Evolutionary conservation across 2,888 invertebrate species (phyloP).

Genomic region (Athalia rosae): DNA sequence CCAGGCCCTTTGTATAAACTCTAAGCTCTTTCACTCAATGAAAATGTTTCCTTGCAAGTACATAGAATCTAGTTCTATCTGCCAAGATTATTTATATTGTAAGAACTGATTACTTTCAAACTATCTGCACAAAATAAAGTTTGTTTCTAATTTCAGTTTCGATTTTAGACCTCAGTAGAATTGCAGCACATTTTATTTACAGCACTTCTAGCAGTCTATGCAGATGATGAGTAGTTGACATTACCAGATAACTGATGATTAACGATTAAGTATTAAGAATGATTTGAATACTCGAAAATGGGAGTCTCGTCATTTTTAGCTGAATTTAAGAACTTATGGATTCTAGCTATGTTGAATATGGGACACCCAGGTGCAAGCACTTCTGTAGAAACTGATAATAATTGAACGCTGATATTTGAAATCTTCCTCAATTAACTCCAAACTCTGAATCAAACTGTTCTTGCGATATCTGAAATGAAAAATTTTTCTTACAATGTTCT

Average conservation of each 20-base stretch:
- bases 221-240: slow-evolving; percentile 12
- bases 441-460: slow-evolving; percentile 74
- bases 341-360: neutral
- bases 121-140: slow-evolving; percentile 2
- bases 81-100: too few species aligned
- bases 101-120: too few species aligned
- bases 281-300: too few species aligned
- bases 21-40: neutral
- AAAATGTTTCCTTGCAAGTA: neutral
- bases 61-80: too few species aligned
- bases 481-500: slow-evolving; percentile 8
- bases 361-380: neutral
- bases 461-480: slow-evolving; percentile 71
- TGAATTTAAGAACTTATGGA: neutral
- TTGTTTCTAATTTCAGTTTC: slow-evolving; percentile 22
- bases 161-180: slow-evolving; percentile 30
- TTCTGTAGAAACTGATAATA: neutral
- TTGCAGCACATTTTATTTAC: slow-evolving; percentile 40
- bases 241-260: neutral
- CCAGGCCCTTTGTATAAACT: neutral
- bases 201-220: slow-evolving; percentile 13
- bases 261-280: neutral
- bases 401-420: neutral
- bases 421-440: slow-evolving; percentile 55
- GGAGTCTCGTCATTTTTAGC: neutral